Conservation (phyloP, 2,797 vertebrate genomes). For the Hydrophis major region DNA sequence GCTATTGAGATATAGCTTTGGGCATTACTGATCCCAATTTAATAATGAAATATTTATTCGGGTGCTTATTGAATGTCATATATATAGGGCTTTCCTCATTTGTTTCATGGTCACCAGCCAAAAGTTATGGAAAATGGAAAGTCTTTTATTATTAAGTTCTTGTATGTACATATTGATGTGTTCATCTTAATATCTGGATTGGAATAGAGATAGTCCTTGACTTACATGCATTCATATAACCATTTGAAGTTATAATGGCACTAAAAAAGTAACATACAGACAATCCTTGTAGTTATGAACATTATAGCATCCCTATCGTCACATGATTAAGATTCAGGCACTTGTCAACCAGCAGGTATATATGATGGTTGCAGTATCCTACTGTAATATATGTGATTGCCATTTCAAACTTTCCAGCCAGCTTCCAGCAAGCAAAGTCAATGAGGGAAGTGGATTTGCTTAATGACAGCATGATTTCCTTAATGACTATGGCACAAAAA, state of each 20-base stretch:
- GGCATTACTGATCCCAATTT: background rate
- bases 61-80: background rate
- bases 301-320: background rate
- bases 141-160: background rate
- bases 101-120: background rate
- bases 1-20: background rate
- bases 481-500: background rate
- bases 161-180: background rate
- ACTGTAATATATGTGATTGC: background rate
- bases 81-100: background rate
- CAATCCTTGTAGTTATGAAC: background rate
- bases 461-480: background rate
- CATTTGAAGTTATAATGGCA: background rate
- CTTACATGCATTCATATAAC: background rate
- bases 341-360: background rate
- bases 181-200: background rate
- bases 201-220: background rate
- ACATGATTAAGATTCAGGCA: background rate
- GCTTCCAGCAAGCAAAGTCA: background rate
- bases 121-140: background rate
- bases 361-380: background rate
- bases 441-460: background rate
- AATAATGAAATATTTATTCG: background rate
- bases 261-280: background rate
- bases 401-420: background rate